Evolutionary conservation across 2,113 vertebrate species (phyloP).

Genomic region (Carollia perspicillata): DNA sequence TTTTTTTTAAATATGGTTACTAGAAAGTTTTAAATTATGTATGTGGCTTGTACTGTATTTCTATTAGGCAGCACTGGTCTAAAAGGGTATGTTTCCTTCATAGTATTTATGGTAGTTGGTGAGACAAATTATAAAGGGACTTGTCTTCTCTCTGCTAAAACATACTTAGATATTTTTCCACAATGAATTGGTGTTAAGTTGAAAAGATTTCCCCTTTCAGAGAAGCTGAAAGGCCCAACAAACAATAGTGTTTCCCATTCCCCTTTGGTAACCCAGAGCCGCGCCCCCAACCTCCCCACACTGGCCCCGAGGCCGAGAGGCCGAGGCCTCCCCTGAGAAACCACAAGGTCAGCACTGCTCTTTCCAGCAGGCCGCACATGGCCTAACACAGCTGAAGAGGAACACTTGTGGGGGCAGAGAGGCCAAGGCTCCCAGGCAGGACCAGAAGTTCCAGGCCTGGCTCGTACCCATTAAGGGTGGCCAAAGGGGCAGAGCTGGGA

Average conservation of each 20-base stretch:
- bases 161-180: constrained; percentile 7
- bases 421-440: neutral
- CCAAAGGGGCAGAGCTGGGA: neutral
- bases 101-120: neutral
- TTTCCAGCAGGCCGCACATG: neutral
- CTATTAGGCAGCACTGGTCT: neutral
- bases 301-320: neutral
- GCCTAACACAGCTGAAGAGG: neutral
- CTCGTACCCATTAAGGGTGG: neutral
- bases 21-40: neutral
- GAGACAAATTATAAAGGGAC: neutral
- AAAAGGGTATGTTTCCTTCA: neutral
- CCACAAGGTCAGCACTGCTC: neutral
- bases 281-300: neutral
- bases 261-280: neutral
- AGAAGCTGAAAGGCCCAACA: neutral
- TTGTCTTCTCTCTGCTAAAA: constrained; percentile 20
- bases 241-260: neutral
- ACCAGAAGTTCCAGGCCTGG: neutral
- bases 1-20: neutral
- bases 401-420: neutral
- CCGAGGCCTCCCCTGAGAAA: neutral
- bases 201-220: neutral
- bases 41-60: neutral
- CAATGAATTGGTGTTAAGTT: neutral